Percentiles rank a stretch among this genome's conserved stretches.
Evolutionary conservation across 2,113 vertebrate genomes (phyloP).

Genomic region (Podarcis raffonei): DNA sequence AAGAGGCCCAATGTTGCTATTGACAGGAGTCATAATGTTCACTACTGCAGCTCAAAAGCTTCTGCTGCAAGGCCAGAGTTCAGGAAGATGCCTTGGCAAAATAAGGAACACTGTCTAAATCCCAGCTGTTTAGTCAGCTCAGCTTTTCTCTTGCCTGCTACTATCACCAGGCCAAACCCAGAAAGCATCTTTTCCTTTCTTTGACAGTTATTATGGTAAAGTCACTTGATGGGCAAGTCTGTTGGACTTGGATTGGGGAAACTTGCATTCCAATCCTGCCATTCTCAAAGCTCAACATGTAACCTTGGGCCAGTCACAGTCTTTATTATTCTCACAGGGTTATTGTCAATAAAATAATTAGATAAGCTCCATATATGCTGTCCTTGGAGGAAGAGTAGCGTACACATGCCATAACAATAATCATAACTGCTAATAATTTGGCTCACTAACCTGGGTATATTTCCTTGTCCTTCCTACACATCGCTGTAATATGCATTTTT

Average conservation of each 20-base stretch:
- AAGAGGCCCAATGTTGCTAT: background rate
- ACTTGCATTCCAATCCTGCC: background rate
- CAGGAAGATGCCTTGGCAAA: background rate
- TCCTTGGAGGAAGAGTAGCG: background rate
- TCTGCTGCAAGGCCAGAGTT: accelerated
- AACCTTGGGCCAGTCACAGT: background rate
- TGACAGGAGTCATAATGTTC: background rate
- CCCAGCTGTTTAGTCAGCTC: accelerated
- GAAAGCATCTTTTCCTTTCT: background rate
- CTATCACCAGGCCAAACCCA: background rate
- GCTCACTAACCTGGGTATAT: background rate
- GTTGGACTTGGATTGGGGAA: background rate
- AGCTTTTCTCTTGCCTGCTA: background rate
- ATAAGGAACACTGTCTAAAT: background rate
- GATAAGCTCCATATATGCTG: background rate
- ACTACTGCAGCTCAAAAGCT: accelerated
- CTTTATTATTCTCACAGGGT: background rate
- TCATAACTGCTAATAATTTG: background rate
- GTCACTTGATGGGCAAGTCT: background rate
- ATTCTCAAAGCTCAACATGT: background rate
- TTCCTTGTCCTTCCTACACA: background rate
- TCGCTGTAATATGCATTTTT: background rate
- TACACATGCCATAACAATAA: background rate
- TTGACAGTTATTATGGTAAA: background rate
- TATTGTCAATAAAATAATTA: background rate